phyloP scores from a whole-genome alignment of 2,888 invertebrate species.

The Trissoscelio sp. region DNA sequence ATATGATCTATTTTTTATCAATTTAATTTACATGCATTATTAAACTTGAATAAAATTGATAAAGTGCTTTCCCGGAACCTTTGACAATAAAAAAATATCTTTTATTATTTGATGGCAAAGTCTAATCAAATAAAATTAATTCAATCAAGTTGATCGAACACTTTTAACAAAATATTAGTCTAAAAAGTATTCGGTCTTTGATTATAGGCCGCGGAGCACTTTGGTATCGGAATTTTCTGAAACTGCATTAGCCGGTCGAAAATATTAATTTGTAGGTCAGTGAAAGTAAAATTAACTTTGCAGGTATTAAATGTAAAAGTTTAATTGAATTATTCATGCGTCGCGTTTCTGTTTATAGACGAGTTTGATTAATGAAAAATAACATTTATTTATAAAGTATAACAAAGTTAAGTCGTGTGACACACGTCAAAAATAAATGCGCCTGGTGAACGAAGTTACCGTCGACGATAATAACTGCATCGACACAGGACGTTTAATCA shows the following conservation, averaged over 20 bases:
- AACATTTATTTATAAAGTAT: slow-evolving; percentile 15
- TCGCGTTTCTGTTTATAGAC: slow-evolving; percentile 8
- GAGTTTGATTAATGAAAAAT: slow-evolving; percentile 14
- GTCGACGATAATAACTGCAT: slow-evolving; percentile 15
- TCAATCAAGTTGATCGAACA: not conserved
- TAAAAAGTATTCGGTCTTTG: not conserved
- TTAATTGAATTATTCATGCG: slow-evolving; percentile 14
- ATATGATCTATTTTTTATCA: not conserved
- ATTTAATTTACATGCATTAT: not conserved
- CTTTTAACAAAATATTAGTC: not conserved
- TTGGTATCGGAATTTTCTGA: not conserved
- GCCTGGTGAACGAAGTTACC: slow-evolving; percentile 5
- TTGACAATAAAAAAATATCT: no score
- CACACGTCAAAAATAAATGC: slow-evolving; percentile 10
- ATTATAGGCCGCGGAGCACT: not conserved
- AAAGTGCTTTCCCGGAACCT: no score
- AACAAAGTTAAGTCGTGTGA: slow-evolving; percentile 9
- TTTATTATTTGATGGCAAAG: no score
- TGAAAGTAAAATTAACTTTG: slow-evolving; percentile 9
- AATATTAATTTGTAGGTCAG: slow-evolving; percentile 26
- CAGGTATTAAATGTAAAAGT: slow-evolving; percentile 4
- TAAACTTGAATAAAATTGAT: no score
- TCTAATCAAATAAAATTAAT: not conserved
- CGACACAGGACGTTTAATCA: slow-evolving; percentile 8
- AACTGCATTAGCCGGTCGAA: slow-evolving; percentile 13